Base-by-base conservation (phyloP, 2,888 invertebrate genomes). In the Hedychridium roseum region DNA sequence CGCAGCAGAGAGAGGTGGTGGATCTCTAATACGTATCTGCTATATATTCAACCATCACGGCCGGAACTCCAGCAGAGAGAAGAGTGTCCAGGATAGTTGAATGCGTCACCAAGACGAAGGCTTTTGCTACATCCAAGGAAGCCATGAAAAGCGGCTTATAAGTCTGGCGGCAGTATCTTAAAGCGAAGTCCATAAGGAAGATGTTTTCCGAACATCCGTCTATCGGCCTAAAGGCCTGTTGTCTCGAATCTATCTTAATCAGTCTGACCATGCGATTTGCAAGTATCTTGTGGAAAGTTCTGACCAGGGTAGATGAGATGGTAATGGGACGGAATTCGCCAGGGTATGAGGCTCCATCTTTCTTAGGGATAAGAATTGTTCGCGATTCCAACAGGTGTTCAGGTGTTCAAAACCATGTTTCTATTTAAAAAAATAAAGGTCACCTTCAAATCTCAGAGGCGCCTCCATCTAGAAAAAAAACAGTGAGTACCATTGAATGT, bases 291-390 rank as follows among this genome's bases (percentile, higher is more conserved):
- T 58, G 54, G 9, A 46, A 40, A 3, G 31, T 9, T 26, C 57
- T 28, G 0, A 23, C 26, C 1, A 59, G 5, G 0, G 49, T 36
- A 4, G 56, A 56, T 1, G 57, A 28, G 4, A 60, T 45, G 3
- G 57, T 52, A 4, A 60, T 54, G 1, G 60, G 58, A 11, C 57
- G 17, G 28, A 53, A 58, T 2, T 63, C 60, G 0, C 50, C 57
- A 1, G 60, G 57, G 0, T 49, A 15, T 2, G 18, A 4, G 1
- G 56, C 43, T 1, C 20, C 41, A 2, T 36, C 14, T 15, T 56
- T 60, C 43, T 60, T 54, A 1, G 60, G 55, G 1, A 62, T 48
- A 17, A 60, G 30, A 1, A 42, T 45, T 6, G 57, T 60, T 17
- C 30, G 36, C 2, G 54, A 53, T 11, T 38, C 45, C 1, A 23